Evolutionary conservation across 2,888 invertebrate genomes (phyloP).

Genomic region (Nematopogon swammerdamellus): DNA sequence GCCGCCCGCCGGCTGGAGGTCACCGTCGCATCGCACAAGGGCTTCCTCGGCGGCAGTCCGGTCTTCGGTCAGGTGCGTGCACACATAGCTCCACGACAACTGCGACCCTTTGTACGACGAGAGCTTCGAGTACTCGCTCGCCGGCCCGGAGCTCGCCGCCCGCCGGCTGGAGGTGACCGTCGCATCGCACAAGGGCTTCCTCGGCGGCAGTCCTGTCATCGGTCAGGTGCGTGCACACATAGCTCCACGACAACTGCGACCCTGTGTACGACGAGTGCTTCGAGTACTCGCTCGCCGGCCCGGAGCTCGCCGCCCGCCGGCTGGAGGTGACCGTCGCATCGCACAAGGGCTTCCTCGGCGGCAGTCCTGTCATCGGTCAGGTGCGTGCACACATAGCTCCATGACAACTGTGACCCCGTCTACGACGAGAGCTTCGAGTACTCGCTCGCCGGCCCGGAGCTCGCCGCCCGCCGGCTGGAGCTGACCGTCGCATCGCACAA

Average conservation of each 20-base stretch:
- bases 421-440: no score
- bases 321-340: slow-evolving; percentile 86
- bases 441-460: no score
- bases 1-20: slow-evolving; percentile 76
- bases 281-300: slow-evolving; percentile 81
- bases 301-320: slow-evolving; percentile 72
- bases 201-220: slow-evolving; percentile 77
- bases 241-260: slow-evolving; percentile 77
- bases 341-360: slow-evolving; percentile 80
- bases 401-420: no score
- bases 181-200: slow-evolving; percentile 76
- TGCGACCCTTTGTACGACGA: slow-evolving; percentile 91
- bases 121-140: slow-evolving; percentile 85
- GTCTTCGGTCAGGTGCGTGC: slow-evolving; percentile 72
- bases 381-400: no score
- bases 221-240: slow-evolving; percentile 63
- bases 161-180: slow-evolving; percentile 82
- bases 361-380: slow-evolving; percentile 82
- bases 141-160: slow-evolving; percentile 73
- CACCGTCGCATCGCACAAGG: slow-evolving; percentile 85
- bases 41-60: slow-evolving; percentile 78
- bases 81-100: slow-evolving; percentile 63
- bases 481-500: no score
- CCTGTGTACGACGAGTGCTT: slow-evolving; percentile 89
- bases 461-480: no score